phyloP scores from a whole-genome alignment of 2,113 vertebrate genomes.

The Tupaia chinensis region DNA sequence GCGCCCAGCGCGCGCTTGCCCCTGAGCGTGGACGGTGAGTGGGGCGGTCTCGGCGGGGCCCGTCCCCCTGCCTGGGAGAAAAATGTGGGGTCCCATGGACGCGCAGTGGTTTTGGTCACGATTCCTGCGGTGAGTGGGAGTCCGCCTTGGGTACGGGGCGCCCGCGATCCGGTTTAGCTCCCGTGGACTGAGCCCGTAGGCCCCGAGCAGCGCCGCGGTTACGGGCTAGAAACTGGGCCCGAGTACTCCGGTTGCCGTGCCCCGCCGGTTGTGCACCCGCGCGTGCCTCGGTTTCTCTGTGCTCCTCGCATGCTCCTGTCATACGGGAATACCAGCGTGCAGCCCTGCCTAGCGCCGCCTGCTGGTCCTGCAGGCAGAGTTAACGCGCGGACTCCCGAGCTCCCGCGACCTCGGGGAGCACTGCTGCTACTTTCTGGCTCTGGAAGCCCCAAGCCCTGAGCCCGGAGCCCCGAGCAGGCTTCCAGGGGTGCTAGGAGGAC shows the following conservation, averaged over 20 bases:
- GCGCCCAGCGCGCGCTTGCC: slow-evolving; percentile 13
- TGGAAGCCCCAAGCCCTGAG: no score
- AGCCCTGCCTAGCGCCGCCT: background rate
- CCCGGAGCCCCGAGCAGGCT: no score
- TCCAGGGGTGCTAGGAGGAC: no score
- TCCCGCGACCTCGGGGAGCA: no score
- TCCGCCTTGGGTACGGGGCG: fast-evolving
- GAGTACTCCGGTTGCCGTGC: no score
- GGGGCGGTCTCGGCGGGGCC: fast-evolving
- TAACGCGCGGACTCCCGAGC: no score
- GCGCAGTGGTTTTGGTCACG: no score
- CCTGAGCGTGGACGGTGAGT: slow-evolving; percentile 60
- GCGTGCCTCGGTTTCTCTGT: background rate
- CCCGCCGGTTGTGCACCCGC: background rate
- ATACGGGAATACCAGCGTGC: background rate
- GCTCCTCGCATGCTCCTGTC: background rate
- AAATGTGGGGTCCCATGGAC: no score
- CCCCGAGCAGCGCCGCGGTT: background rate
- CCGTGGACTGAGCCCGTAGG: no score
- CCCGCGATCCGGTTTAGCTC: fast-evolving
- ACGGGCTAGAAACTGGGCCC: background rate
- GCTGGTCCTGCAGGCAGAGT: fast-evolving
- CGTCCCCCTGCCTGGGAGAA: no score
- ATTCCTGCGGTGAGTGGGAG: background rate
- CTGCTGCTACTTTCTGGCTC: no score